Evolutionary conservation across 1,140 invertebrate species (phyloP).

Genomic region (Drosophila pachea): DNA sequence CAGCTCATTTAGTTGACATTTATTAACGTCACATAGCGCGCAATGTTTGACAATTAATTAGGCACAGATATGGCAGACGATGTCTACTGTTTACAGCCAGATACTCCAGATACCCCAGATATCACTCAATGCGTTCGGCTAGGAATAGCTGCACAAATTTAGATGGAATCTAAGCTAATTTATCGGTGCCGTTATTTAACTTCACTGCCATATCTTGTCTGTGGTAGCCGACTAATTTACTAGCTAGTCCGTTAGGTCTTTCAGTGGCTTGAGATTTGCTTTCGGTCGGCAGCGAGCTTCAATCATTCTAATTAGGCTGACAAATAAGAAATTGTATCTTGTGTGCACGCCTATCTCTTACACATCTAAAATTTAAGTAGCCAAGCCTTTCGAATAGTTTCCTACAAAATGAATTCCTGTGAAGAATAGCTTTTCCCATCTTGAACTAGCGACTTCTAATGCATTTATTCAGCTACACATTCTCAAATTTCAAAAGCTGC

Average conservation of each 20-base stretch:
- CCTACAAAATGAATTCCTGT: too few relatives aligned
- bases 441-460: too few relatives aligned
- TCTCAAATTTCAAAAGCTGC: not conserved
- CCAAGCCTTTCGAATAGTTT: too few relatives aligned
- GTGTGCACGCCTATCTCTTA: not conserved
- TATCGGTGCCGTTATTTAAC: slow-evolving; percentile 38
- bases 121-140: slow-evolving; percentile 12
- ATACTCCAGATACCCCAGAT: slow-evolving; percentile 3
- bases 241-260: not conserved
- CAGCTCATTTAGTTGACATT: slow-evolving; percentile 77
- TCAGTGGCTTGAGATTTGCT: not conserved
- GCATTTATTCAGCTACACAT: not conserved
- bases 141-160: slow-evolving; percentile 27
- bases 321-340: not conserved
- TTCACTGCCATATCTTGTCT: slow-evolving; percentile 11
- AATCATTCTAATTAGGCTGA: not conserved
- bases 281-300: not conserved
- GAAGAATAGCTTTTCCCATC: too few relatives aligned
- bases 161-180: slow-evolving; percentile 40
- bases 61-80: slow-evolving; percentile 53
- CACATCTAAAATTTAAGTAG: not conserved
- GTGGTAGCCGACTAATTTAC: not conserved
- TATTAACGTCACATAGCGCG: slow-evolving; percentile 74
- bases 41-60: slow-evolving; percentile 77
- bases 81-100: slow-evolving; percentile 13